Percentiles rank a stretch among this genome's conserved stretches.
These are phyloP conservation scores for Pseudorhiza aurosa DNA, from an alignment of 30 jellyfish, hydroid and myxozoan genomes.

Conservation along the genomic window DNA sequence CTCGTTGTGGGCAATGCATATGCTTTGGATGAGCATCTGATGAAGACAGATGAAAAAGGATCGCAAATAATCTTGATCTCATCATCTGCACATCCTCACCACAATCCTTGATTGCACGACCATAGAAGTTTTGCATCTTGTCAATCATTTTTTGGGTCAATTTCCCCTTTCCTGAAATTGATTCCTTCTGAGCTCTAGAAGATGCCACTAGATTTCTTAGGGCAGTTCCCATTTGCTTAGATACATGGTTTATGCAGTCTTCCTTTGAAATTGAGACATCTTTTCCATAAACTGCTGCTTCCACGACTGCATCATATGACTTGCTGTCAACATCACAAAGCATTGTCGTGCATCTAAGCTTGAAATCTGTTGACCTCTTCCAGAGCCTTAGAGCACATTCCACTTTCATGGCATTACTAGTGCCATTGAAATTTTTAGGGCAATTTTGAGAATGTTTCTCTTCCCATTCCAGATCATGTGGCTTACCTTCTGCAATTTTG, in stretches of 20 bases:
- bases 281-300: background rate
- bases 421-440: slow-evolving; percentile 17
- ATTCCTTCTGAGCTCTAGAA: slow-evolving; percentile 15
- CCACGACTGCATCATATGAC: slow-evolving; percentile 30
- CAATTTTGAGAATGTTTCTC: slow-evolving; percentile 12
- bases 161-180: slow-evolving; percentile 10
- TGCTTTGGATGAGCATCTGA: slow-evolving; percentile 48
- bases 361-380: slow-evolving; percentile 7
- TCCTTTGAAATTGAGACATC: slow-evolving; percentile 18
- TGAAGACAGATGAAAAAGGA: slow-evolving; percentile 27
- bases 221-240: slow-evolving; percentile 18
- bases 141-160: background rate
- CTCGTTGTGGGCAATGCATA: slow-evolving; percentile 36
- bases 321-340: slow-evolving; percentile 51
- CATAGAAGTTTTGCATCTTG: slow-evolving; percentile 23
- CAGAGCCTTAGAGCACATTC: slow-evolving; percentile 44
- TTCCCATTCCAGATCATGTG: slow-evolving; percentile 14
- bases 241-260: slow-evolving; percentile 33
- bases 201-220: background rate
- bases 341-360: slow-evolving; percentile 28
- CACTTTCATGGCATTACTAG: slow-evolving; percentile 28
- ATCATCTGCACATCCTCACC: slow-evolving; percentile 5
- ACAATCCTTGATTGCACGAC: slow-evolving; percentile 35
- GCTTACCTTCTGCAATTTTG: background rate
- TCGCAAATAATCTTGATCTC: slow-evolving; percentile 32